phyloP scores from a whole-genome alignment of 2,888 invertebrate genomes.

The Arctia plantaginis region DNA sequence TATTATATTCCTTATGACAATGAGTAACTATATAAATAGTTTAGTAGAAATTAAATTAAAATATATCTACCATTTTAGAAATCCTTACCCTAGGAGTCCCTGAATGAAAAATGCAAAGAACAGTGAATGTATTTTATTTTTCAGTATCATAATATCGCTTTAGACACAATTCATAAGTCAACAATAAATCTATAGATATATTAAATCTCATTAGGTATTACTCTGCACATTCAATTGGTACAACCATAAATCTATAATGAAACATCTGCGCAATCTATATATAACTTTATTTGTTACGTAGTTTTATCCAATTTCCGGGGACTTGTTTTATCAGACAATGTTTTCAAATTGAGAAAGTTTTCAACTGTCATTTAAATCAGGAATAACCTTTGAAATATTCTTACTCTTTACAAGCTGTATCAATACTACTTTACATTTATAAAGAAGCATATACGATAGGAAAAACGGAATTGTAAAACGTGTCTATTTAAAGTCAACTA shows the following conservation, averaged over 20 bases:
- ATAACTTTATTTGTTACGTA: neutral
- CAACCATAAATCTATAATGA: neutral
- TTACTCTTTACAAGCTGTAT: neutral
- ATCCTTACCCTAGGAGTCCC: neutral
- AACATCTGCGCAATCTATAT: neutral
- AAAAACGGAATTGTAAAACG: neutral
- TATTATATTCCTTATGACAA: neutral
- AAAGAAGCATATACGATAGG: neutral
- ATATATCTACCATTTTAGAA: neutral
- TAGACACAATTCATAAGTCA: too few species aligned
- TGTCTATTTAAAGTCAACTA: neutral
- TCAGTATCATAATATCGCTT: too few species aligned
- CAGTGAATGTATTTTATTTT: neutral
- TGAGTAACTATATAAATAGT: neutral
- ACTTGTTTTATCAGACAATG: neutral
- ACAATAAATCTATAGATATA: neutral
- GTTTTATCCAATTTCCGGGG: neutral
- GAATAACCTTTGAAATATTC: neutral
- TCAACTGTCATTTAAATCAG: neutral
- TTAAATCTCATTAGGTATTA: neutral
- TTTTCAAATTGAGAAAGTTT: neutral
- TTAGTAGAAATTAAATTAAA: neutral
- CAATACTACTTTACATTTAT: neutral
- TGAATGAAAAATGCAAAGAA: neutral
- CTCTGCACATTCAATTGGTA: neutral